These are phyloP conservation scores for Platyscapa corneri DNA, from an alignment of 1,140 invertebrate genomes.

Conservation along the genomic window DNA sequence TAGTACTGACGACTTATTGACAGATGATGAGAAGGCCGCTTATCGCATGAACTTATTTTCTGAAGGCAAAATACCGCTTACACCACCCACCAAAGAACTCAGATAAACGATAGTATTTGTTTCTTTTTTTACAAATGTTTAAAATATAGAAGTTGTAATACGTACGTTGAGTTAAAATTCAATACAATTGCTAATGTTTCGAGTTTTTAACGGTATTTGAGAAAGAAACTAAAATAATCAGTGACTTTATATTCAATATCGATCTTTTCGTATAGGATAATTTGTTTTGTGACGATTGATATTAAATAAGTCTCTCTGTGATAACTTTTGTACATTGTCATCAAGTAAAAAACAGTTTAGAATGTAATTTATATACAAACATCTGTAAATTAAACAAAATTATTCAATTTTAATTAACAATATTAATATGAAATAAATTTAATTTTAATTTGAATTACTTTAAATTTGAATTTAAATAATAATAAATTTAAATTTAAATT, in stretches of 20 bases:
- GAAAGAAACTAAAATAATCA: not conserved
- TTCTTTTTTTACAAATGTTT: no score
- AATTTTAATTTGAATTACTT: not conserved
- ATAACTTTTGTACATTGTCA: not conserved
- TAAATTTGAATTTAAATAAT: not conserved
- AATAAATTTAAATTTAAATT: no score
- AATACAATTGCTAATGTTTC: no score
- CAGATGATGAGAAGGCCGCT: slow-evolving; percentile 65
- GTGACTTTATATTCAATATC: not conserved
- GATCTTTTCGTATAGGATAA: not conserved
- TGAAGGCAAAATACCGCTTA: slow-evolving; percentile 66
- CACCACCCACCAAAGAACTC: slow-evolving; percentile 68
- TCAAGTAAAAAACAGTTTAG: not conserved
- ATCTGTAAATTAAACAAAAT: not conserved
- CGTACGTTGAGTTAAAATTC: no score
- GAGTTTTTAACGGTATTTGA: not conserved
- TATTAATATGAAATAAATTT: not conserved
- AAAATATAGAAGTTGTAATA: no score
- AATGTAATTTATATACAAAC: not conserved
- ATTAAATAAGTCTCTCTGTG: not conserved
- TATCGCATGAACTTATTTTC: slow-evolving; percentile 63
- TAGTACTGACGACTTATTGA: slow-evolving; percentile 59
- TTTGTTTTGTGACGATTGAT: no score
- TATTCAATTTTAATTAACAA: not conserved
- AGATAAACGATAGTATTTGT: slow-evolving; percentile 54